Evolutionary conservation across 2,113 vertebrate genomes (phyloP).

Genomic region (Scolopax mira): DNA sequence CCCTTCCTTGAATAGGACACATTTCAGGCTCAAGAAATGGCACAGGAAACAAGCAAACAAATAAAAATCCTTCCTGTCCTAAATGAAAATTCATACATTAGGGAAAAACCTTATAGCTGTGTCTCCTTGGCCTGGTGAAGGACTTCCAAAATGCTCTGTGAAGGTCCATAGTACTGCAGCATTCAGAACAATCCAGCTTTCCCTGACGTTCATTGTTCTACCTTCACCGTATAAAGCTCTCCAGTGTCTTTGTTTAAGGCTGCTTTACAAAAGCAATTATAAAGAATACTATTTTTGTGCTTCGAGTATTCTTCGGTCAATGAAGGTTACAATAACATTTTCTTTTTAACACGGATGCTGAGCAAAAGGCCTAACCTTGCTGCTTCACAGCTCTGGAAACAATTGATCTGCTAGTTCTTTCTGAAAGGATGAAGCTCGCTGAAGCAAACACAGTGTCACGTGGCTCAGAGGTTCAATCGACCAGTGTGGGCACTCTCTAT

Average conservation of each 20-base stretch:
- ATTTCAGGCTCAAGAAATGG: not conserved
- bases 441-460: not conserved
- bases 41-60: not conserved
- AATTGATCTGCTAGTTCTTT: not conserved
- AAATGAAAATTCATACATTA: not conserved
- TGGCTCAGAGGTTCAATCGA: not conserved
- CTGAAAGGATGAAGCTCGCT: not conserved
- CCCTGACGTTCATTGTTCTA: not conserved
- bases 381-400: conserved; percentile 10
- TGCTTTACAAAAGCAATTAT: conserved; percentile 35
- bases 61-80: not conserved
- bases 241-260: not conserved
- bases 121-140: not conserved
- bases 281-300: not conserved
- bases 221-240: not conserved
- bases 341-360: not conserved
- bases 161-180: not conserved
- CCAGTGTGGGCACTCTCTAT: not conserved
- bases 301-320: not conserved
- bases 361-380: conserved; percentile 15
- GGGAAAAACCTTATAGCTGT: not conserved
- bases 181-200: not conserved
- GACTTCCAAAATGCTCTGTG: not conserved
- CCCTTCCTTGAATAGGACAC: not conserved
- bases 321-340: conserved; percentile 26